Percentiles rank a stretch among this genome's conserved stretches.
Evolutionary conservation across 2,797 vertebrate genomes (phyloP).

Genomic region (Odontamblyopus lacepedii): DNA sequence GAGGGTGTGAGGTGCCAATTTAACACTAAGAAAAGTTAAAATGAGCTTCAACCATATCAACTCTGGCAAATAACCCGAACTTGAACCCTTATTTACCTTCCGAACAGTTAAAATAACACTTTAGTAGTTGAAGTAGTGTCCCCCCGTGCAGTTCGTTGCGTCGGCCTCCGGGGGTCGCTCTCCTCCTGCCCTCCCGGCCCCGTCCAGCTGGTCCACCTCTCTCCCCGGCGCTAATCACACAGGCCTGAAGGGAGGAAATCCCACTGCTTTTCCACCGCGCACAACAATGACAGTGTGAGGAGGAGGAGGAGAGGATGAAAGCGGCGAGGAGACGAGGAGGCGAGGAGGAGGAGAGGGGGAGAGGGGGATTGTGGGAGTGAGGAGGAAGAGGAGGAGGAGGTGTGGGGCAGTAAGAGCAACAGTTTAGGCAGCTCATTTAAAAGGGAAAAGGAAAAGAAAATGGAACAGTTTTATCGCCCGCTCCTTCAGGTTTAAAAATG

Average conservation of each 20-base stretch:
- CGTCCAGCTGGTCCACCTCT: slow-evolving; percentile 74
- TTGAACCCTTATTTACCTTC: too few relatives aligned
- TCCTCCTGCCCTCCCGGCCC: slow-evolving; percentile 31
- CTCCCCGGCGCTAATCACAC: slow-evolving; percentile 83
- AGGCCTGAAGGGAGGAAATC: slow-evolving; percentile 86
- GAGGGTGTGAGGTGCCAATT: too few relatives aligned
- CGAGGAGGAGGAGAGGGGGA: slow-evolving; percentile 69
- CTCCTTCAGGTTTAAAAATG: too few relatives aligned
- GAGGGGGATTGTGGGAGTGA: slow-evolving; percentile 30
- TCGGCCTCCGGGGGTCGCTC: slow-evolving; percentile 62
- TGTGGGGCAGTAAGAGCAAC: slow-evolving; percentile 16
- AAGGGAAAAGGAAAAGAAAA: too few relatives aligned
- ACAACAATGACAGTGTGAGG: slow-evolving; percentile 82
- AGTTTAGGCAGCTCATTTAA: too few relatives aligned
- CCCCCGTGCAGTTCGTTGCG: slow-evolving; percentile 26
- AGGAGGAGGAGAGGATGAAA: slow-evolving; percentile 75
- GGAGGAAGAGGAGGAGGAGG: slow-evolving; percentile 70
- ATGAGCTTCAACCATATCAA: too few relatives aligned
- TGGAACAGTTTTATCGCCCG: too few relatives aligned
- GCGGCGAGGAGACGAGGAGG: slow-evolving; percentile 54
- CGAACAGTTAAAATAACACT: too few relatives aligned
- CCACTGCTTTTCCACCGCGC: slow-evolving; percentile 72
- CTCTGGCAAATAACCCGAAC: too few relatives aligned
- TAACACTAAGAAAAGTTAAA: too few relatives aligned
- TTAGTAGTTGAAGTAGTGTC: neutral